Percentiles rank a stretch among this genome's conserved stretches.
These are phyloP conservation scores for Dasypolia templi DNA, from an alignment of 2,888 invertebrate species.

Conservation along the genomic window DNA sequence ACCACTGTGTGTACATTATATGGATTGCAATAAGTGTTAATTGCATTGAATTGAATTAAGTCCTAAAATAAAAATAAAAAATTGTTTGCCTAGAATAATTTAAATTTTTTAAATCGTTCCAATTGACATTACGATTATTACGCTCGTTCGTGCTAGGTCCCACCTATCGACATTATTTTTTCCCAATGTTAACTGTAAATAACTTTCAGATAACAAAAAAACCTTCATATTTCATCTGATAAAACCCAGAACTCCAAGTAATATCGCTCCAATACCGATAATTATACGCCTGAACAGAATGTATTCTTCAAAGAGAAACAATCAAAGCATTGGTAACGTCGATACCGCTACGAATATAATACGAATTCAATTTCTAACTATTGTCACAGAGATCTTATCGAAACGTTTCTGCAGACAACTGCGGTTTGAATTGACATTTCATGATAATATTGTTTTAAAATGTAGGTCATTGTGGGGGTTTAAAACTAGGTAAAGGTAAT, in stretches of 20 bases:
- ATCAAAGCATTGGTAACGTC: conserved; percentile 30
- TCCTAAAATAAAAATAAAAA: too few relatives aligned
- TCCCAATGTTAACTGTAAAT: conserved; percentile 14
- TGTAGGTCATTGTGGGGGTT: background rate
- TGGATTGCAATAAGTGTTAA: too few relatives aligned
- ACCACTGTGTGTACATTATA: too few relatives aligned
- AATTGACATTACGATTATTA: too few relatives aligned
- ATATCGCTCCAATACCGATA: conserved; percentile 47
- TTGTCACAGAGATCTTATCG: conserved; percentile 45
- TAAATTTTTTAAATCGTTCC: too few relatives aligned
- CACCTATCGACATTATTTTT: background rate
- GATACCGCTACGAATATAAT: conserved; percentile 35
- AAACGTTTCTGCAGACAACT: conserved; percentile 11
- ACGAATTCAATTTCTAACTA: conserved; percentile 53
- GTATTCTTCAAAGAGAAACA: conserved; percentile 48
- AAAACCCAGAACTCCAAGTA: conserved; percentile 40
- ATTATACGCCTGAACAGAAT: conserved; percentile 52
- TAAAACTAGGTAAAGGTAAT: background rate
- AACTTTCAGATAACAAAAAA: conserved; percentile 19
- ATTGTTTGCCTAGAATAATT: too few relatives aligned
- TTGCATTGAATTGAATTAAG: too few relatives aligned
- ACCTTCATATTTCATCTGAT: conserved; percentile 34
- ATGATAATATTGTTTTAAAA: conserved; percentile 16
- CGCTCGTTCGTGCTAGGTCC: background rate
- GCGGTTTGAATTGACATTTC: conserved; percentile 19